Percentiles rank a stretch among this genome's conserved stretches.
phyloP scores from a whole-genome alignment of 2,797 vertebrate genomes.

The Thripadectes ignobilis region DNA sequence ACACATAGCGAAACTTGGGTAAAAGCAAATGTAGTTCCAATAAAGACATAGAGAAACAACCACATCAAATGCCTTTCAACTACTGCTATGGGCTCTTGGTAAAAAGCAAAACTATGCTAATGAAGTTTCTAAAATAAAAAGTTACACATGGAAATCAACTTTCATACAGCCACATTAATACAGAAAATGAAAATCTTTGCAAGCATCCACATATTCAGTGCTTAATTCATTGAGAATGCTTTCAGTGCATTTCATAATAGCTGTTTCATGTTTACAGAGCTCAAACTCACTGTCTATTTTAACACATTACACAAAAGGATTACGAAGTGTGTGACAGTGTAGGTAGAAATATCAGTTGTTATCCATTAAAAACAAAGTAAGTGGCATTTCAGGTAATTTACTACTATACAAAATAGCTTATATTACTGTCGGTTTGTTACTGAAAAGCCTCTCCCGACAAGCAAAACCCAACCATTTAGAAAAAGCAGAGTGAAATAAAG shows the following conservation, averaged over 20 bases:
- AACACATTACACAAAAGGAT: neutral
- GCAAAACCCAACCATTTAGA: neutral
- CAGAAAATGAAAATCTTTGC: neutral
- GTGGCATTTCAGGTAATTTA: neutral
- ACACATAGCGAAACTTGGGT: neutral
- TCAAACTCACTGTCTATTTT: neutral
- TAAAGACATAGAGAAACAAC: neutral
- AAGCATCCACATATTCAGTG: neutral
- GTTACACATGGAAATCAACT: neutral
- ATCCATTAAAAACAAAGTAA: conserved; percentile 2
- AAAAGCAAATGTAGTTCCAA: neutral
- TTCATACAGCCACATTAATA: neutral
- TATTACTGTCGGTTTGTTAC: neutral
- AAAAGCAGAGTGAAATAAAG: neutral
- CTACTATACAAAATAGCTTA: neutral
- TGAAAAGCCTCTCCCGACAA: neutral
- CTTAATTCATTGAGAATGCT: neutral
- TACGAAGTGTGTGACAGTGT: neutral
- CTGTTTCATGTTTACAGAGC: neutral
- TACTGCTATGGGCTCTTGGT: neutral
- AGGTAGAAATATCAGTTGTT: neutral
- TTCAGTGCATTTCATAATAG: neutral
- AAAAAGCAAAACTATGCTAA: conserved; percentile 43
- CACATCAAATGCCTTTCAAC: conserved; percentile 17
- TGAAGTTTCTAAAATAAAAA: conserved; percentile 1